Base-by-base conservation (phyloP, 1,140 invertebrate genomes). In the Drosophila willistoni region DNA sequence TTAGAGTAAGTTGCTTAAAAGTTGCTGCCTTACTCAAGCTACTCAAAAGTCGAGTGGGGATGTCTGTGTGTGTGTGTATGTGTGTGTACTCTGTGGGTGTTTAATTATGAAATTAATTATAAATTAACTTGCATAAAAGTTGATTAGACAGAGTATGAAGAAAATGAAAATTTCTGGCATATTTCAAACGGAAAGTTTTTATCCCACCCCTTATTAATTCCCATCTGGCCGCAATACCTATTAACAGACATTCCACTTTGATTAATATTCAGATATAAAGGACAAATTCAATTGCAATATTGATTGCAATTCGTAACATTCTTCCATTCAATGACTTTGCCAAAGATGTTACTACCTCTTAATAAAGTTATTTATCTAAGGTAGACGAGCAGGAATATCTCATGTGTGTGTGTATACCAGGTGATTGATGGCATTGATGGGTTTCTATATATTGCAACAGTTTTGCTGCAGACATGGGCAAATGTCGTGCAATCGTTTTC, bases 371-470 rank as follows among this genome's bases (percentile, higher is more conserved):
- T 73, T 64, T 55, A 74, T 78, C 60, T 70, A 64, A 68, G 69
- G 75, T 61, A 65, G 72, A 64, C 13, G 6, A 34, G 17, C n/a
- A 64, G 29, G 39, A 2, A 39, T 10, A 33, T 12, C 42, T 39
- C 44, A 64, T 71, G 34, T 71, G 67, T 61, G 57, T 51, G 60
- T 44, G 34, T 61, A 41, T 57, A 14, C 64, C n/a, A 67, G 69
- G 71, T 91, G 90, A 91, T 91, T 90, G 90, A 91, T 91, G 90
- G 77, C 73, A 84, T 91, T 84, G 90, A 91, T 91, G 83, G 83
- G 77, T 91, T 91, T 66, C 83, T 83, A 79, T 79, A 91, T 83
- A 89, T 77, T 80, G 79, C 81, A 69, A 70, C 64, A 54, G 66
- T 71, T 81, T 42, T 12, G 41, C 42, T 47, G 47, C 64, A 68